These are phyloP conservation scores for Engystomops pustulosus DNA, from an alignment of 2,113 vertebrate species.

Conservation along the genomic window DNA sequence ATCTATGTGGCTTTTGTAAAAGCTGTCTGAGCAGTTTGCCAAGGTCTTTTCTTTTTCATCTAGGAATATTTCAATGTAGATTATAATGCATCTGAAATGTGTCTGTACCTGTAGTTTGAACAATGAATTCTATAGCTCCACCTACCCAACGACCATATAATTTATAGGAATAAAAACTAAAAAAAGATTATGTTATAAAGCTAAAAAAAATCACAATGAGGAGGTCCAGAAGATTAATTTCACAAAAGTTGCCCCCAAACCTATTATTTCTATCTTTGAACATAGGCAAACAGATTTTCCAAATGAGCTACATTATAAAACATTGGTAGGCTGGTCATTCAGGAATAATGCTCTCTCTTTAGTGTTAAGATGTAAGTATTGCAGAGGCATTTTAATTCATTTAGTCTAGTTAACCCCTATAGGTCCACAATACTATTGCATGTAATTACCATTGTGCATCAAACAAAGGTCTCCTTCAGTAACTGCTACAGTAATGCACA, in stretches of 20 bases:
- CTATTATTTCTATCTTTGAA: neutral
- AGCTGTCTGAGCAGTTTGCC: slow-evolving; percentile 4
- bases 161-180: neutral
- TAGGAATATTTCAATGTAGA: neutral
- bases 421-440: neutral
- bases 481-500: slow-evolving; percentile 26
- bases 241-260: neutral
- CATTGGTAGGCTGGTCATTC: neutral
- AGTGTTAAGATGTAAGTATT: too few species aligned
- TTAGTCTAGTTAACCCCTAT: neutral
- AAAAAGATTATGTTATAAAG: neutral
- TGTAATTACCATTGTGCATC: neutral
- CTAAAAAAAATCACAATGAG: neutral
- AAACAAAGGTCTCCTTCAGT: neutral
- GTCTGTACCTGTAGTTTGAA: neutral
- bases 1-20: neutral
- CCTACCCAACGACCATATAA: neutral
- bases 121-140: neutral
- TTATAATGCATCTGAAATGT: neutral
- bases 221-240: neutral
- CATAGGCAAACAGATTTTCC: neutral
- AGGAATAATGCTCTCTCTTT: neutral
- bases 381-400: neutral
- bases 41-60: neutral
- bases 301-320: too few species aligned